Evolutionary conservation across 92 coral and sea anemone genomes (phyloP), one percentile per base, ranked within the genome.

Genomic region (Palythoa heliodiscus): DNA sequence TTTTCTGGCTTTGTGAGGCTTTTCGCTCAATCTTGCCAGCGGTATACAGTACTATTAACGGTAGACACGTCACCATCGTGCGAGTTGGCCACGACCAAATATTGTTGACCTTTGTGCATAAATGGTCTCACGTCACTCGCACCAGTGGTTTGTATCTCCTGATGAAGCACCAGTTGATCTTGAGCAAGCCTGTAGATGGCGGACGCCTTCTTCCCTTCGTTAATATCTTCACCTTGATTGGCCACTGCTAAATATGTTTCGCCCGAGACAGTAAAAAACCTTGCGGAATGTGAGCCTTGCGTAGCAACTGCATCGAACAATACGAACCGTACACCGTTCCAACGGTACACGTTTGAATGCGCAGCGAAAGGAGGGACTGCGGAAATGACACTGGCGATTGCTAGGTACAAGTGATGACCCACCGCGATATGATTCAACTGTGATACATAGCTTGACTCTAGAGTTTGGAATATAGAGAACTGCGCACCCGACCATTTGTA

Each of bases 41-140:
- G 17, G 64, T 58, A 15, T 15, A 80, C 60, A 19, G 74, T 70
- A 24, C 84, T 80, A 15, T 80, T 29, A 20, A 43, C 47, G 20
- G 63, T 43, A 25, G 66, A 80, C 50, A 15, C 37, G 63, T 68
- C 40, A 23, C 53, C 74, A 52, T 80, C 73, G 17, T 80, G 84
- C 4, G 58, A n/a, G 75, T 80, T 80, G 22, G 84, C 84, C 40
- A 80, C 75, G 12, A 52, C 72, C 61, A 80, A 40, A 20, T 40
- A 80, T 35, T 80, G 84, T 8, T 67, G 75, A 4, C 63, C 63
- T 16, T n/a, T 22, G 63, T 64, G 43, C 3, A 20, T 60, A 48
- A 80, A 80, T 22, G 84, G 84, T 53, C 63, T 19, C n/a, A 80
- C 20, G 25, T 80, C 84, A 23, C 84, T 80, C 23, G 84, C 84